Evolutionary conservation across 2,797 vertebrate species (phyloP).

Genomic region (Aphelocoma californica): DNA sequence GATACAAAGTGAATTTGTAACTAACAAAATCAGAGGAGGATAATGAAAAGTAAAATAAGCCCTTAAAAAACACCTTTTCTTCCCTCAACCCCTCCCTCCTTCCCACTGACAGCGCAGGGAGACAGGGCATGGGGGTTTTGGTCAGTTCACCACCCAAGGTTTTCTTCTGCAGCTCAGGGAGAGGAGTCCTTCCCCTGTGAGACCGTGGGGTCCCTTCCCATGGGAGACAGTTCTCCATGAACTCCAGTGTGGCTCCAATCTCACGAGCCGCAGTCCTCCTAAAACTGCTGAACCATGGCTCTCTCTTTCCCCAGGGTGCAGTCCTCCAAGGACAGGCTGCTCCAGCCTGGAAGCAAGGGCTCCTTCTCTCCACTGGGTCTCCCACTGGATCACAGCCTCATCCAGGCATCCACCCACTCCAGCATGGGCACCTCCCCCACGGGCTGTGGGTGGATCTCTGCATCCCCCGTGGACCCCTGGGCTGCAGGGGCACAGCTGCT

Average conservation of each 20-base stretch:
- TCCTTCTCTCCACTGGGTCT: neutral
- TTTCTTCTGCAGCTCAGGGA: neutral
- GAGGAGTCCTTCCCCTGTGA: neutral
- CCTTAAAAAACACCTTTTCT: neutral
- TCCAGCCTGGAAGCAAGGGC: neutral
- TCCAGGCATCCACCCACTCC: neutral
- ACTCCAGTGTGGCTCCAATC: neutral
- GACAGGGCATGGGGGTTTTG: neutral
- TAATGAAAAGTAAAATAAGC: neutral
- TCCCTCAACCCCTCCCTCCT: neutral
- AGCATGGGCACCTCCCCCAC: fast-evolving
- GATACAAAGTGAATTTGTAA: neutral
- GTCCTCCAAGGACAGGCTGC: neutral
- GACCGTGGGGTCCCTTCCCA: too few relatives aligned
- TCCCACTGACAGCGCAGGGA: fast-evolving
- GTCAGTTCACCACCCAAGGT: too few relatives aligned
- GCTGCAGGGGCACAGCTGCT: neutral
- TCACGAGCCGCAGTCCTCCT: too few relatives aligned
- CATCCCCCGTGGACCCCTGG: fast-evolving
- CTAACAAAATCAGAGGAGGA: neutral
- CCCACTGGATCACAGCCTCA: neutral
- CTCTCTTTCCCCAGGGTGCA: fast-evolving
- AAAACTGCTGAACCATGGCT: fast-evolving
- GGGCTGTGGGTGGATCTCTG: neutral
- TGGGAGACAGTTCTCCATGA: fast-evolving